These are phyloP conservation scores for Ctenomys sociabilis DNA, from an alignment of 2,113 vertebrate species.

Conservation along the genomic window DNA sequence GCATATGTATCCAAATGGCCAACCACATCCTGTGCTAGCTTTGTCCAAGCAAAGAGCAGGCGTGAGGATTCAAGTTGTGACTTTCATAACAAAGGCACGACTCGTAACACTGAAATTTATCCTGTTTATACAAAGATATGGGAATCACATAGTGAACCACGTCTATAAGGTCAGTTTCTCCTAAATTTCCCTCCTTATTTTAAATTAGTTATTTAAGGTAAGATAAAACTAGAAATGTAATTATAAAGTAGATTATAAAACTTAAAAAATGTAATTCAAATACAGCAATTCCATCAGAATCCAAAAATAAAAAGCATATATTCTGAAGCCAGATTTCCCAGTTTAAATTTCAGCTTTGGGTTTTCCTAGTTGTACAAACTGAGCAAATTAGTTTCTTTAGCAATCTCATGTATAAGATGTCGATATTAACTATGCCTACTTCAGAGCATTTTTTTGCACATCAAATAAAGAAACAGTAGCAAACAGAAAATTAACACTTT, in stretches of 20 bases:
- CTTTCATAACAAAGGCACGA: background rate
- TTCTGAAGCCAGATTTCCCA: background rate
- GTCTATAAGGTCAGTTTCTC: background rate
- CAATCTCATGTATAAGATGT: background rate
- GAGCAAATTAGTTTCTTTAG: background rate
- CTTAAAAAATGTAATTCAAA: background rate
- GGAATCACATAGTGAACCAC: background rate
- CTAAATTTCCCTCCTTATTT: background rate
- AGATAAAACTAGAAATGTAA: background rate
- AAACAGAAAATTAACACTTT: constrained; percentile 54
- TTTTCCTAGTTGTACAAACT: background rate
- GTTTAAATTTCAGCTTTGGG: background rate
- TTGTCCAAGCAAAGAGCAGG: background rate
- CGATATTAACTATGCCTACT: constrained; percentile 8
- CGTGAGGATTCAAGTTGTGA: background rate
- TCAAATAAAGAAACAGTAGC: background rate
- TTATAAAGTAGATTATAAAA: background rate
- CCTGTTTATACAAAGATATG: background rate
- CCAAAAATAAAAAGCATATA: background rate
- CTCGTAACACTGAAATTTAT: background rate
- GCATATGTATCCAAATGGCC: background rate
- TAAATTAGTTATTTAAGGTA: constrained; percentile 33
- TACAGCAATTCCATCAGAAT: background rate
- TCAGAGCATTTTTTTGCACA: background rate
- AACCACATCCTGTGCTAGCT: background rate